A percentile compares a stretch with the other conserved stretches of the same genome.
These are phyloP conservation scores for Steinernema khuongi DNA, from an alignment of 1,140 invertebrate genomes.

Conservation along the genomic window DNA sequence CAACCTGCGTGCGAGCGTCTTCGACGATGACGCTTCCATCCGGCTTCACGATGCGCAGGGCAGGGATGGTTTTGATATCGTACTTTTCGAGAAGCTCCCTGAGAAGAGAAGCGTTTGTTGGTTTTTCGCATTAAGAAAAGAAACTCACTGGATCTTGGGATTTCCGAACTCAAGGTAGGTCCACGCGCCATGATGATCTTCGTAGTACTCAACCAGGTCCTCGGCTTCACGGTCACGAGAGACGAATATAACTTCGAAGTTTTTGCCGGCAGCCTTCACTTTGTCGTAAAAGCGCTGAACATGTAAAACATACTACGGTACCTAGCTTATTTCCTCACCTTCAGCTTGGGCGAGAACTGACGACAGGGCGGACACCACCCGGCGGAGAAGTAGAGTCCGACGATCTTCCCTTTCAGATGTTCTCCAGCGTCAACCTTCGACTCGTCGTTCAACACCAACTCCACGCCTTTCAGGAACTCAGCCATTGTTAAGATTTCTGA, in stretches of 20 bases:
- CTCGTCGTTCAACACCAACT: constrained; percentile 28
- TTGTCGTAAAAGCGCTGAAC: constrained; percentile 39
- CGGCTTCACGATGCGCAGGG: constrained; percentile 50
- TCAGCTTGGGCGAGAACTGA: constrained; percentile 62
- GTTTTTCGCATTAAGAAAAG: background rate
- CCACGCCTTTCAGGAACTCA: constrained; percentile 25
- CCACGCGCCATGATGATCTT: constrained; percentile 39
- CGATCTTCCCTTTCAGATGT: constrained; percentile 44
- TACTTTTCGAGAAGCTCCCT: constrained; percentile 20
- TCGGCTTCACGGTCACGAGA: constrained; percentile 33
- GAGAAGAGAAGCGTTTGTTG: background rate
- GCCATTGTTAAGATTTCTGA: constrained; percentile 25
- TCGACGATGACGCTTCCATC: constrained; percentile 46
- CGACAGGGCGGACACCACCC: constrained; percentile 64
- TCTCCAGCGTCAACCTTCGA: constrained; percentile 26
- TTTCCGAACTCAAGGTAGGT: constrained; percentile 33
- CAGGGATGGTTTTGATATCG: constrained; percentile 48
- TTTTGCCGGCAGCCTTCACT: constrained; percentile 42
- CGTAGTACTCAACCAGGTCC: constrained; percentile 30
- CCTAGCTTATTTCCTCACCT: constrained; percentile 17
- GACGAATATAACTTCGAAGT: constrained; percentile 47
- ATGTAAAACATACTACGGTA: background rate
- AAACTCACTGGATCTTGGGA: constrained; percentile 36
- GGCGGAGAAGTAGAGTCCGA: constrained; percentile 63
- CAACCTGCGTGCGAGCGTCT: constrained; percentile 46